phyloP scores from a whole-genome alignment of 2,113 vertebrate genomes.

The Mormoops blainvillei region DNA sequence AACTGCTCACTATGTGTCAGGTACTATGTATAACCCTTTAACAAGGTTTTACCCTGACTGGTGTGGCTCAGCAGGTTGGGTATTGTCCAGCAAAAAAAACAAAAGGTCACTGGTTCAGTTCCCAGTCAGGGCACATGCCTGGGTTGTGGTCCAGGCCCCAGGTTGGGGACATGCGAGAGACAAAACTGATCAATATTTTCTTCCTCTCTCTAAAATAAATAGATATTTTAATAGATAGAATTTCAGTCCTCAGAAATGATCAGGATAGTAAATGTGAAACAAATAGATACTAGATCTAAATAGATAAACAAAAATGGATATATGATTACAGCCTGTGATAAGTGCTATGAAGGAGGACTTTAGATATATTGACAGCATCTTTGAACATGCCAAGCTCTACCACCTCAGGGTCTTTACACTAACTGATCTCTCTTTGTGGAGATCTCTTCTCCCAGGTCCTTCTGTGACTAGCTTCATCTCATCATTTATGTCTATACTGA shows the following conservation, averaged over 20 bases:
- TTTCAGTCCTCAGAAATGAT: neutral
- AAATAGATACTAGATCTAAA: neutral
- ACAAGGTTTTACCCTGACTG: too few relatives aligned
- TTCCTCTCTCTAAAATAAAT: too few relatives aligned
- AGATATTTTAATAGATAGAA: neutral
- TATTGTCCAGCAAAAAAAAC: too few relatives aligned
- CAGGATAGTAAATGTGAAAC: neutral
- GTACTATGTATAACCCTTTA: neutral
- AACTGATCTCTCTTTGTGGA: neutral
- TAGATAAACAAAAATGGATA: neutral
- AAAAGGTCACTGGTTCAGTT: too few relatives aligned
- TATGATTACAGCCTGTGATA: neutral
- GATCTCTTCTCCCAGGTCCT: neutral
- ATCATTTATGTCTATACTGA: neutral
- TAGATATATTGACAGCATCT: neutral
- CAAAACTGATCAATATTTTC: too few relatives aligned
- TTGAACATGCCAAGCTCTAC: neutral
- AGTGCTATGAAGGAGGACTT: neutral
- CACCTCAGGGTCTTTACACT: neutral
- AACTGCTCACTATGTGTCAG: neutral
- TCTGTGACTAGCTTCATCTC: neutral
- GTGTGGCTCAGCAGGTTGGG: too few relatives aligned
- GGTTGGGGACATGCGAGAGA: too few relatives aligned
- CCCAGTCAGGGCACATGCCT: too few relatives aligned
- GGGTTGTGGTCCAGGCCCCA: too few relatives aligned